These are phyloP conservation scores for Gobiocypris rarus DNA, from an alignment of 2,113 vertebrate species.

Conservation along the genomic window DNA sequence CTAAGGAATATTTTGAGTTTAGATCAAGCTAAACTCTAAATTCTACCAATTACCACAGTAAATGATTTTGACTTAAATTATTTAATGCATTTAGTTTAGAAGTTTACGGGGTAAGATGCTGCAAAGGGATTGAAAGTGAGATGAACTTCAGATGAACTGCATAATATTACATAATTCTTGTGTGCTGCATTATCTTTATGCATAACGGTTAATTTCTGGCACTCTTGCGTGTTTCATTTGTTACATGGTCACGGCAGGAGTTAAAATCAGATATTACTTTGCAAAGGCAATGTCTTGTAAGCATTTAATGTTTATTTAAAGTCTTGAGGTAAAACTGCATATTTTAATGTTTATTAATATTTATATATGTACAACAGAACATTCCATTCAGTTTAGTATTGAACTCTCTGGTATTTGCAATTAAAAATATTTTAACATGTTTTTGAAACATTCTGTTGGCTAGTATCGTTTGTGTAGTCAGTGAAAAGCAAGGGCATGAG, in stretches of 20 bases:
- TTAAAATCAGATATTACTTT: neutral
- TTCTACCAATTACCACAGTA: neutral
- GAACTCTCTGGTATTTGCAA: neutral
- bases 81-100: neutral
- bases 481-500: neutral
- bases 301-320: constrained; percentile 20
- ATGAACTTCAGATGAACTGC: neutral
- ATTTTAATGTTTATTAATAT: neutral
- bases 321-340: neutral
- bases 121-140: neutral
- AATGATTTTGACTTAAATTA: neutral
- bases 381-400: neutral
- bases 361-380: neutral
- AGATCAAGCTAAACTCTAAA: neutral
- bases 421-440: neutral
- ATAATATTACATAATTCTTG: neutral
- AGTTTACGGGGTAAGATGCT: neutral
- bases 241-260: neutral
- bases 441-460: neutral
- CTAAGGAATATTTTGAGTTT: neutral
- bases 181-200: neutral
- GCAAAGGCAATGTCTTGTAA: neutral
- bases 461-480: neutral
- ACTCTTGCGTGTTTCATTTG: neutral
- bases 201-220: neutral